phyloP scores from a whole-genome alignment of 1,140 invertebrate species.

The Thaumetopoea pityocampa region DNA sequence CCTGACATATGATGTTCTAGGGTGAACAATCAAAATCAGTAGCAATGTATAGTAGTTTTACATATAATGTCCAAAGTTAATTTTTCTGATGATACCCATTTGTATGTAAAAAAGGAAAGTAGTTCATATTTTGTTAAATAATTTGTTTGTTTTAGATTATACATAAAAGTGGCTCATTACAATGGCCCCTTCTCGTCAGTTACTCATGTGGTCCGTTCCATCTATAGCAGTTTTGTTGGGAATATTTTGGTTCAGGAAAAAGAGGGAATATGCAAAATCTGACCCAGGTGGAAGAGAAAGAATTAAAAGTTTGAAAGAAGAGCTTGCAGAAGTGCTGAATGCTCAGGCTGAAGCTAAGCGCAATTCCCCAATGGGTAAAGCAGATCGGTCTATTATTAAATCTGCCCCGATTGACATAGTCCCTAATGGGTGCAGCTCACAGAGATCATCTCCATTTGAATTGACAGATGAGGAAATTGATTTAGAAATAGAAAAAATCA shows the following conservation, averaged over 20 bases:
- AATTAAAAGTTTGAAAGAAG: constrained; percentile 70
- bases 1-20: too few species aligned
- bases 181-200: constrained; percentile 77
- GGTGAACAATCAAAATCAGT: too few species aligned
- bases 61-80: too few species aligned
- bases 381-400: constrained; percentile 67
- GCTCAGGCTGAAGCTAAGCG: constrained; percentile 48
- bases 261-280: constrained; percentile 75
- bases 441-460: constrained; percentile 73
- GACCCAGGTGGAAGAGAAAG: constrained; percentile 75
- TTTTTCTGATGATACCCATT: too few species aligned
- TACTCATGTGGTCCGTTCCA: constrained; percentile 78
- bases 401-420: constrained; percentile 77
- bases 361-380: constrained; percentile 43
- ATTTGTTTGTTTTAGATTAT: constrained; percentile 60
- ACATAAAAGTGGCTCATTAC: constrained; percentile 73
- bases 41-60: too few species aligned
- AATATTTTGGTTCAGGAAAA: constrained; percentile 81
- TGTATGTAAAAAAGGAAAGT: too few species aligned
- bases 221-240: constrained; percentile 78
- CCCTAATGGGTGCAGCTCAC: constrained; percentile 70
- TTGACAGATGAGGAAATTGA: constrained; percentile 79
- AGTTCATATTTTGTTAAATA: neutral
- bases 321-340: constrained; percentile 64
- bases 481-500: constrained; percentile 78